Percentiles rank a stretch among this genome's conserved stretches.
phyloP scores from a whole-genome alignment of 2,113 vertebrate genomes.

The Melozone crissalis region DNA sequence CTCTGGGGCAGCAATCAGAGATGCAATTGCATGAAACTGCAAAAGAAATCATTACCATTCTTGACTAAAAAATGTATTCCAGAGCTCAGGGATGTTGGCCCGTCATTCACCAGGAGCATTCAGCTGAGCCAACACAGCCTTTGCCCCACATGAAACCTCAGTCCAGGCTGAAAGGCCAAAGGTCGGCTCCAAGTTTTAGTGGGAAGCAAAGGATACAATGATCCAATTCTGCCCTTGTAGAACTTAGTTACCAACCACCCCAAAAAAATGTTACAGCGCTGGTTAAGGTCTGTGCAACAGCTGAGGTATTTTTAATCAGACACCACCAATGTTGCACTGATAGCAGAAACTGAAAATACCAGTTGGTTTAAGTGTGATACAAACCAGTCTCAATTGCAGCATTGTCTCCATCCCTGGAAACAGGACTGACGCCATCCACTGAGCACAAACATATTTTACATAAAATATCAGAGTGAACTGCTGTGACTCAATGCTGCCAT shows the following conservation, averaged over 20 bases:
- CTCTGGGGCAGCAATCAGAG: not conserved
- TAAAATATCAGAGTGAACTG: not conserved
- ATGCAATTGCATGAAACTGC: not conserved
- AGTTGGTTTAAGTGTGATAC: not conserved
- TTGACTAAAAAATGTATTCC: not conserved
- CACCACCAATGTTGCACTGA: not conserved
- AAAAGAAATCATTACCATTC: not conserved
- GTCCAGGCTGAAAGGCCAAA: not conserved
- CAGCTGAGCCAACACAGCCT: not conserved
- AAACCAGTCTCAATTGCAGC: not conserved
- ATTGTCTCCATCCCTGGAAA: not conserved
- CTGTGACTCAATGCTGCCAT: not conserved
- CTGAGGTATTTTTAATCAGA: fast-evolving
- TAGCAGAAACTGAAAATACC: not conserved
- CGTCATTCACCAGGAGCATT: not conserved
- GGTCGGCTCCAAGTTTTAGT: not conserved
- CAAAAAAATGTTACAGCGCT: not conserved
- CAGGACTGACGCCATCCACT: not conserved
- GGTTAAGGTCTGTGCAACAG: not conserved
- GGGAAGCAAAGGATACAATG: not conserved
- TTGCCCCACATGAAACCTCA: not conserved
- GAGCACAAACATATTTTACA: not conserved
- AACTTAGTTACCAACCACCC: not conserved
- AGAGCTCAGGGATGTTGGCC: not conserved
- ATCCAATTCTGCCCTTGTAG: not conserved